Percentiles rank a stretch among this genome's conserved stretches.
These are phyloP conservation scores for Criorhina ranunculi DNA, from an alignment of 2,888 invertebrate genomes.

Conservation along the genomic window DNA sequence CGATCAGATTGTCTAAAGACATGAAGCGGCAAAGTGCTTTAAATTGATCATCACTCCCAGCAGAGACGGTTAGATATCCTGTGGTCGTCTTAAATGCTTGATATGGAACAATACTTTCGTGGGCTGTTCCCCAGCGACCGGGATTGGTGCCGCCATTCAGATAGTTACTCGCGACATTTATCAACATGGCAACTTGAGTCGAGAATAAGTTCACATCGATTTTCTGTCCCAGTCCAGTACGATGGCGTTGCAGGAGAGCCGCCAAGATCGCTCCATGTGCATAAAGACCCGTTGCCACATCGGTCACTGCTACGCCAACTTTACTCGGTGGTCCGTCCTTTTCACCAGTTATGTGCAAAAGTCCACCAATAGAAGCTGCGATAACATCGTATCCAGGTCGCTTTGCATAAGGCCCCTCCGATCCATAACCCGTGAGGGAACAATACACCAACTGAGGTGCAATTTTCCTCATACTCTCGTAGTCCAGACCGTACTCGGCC, in stretches of 20 bases:
- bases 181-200: constrained; percentile 94
- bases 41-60: constrained; percentile 94
- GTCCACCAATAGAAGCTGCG: constrained; percentile 95
- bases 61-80: constrained; percentile 93
- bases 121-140: constrained; percentile 95
- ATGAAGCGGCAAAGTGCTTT: constrained; percentile 89
- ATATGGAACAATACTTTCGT: constrained; percentile 97
- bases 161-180: constrained; percentile 95
- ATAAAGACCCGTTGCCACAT: constrained; percentile 97
- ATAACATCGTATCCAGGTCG: constrained; percentile 99
- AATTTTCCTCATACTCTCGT: constrained; percentile 88
- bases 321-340: constrained; percentile 93
- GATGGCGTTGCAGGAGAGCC: constrained; percentile 91
- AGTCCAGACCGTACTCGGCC: constrained; percentile 91
- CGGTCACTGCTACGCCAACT: constrained; percentile 96
- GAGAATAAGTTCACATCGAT: constrained; percentile 97
- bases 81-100: constrained; percentile 94
- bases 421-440: constrained; percentile 96
- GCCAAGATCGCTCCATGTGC: constrained; percentile 98
- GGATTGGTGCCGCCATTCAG: constrained; percentile 93
- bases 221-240: constrained; percentile 94
- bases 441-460: constrained; percentile 95
- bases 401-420: constrained; percentile 92
- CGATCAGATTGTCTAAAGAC: constrained; percentile 86
- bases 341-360: constrained; percentile 95